Conservation (phyloP, 2,888 invertebrate genomes). For the Sacculina carcini region DNA sequence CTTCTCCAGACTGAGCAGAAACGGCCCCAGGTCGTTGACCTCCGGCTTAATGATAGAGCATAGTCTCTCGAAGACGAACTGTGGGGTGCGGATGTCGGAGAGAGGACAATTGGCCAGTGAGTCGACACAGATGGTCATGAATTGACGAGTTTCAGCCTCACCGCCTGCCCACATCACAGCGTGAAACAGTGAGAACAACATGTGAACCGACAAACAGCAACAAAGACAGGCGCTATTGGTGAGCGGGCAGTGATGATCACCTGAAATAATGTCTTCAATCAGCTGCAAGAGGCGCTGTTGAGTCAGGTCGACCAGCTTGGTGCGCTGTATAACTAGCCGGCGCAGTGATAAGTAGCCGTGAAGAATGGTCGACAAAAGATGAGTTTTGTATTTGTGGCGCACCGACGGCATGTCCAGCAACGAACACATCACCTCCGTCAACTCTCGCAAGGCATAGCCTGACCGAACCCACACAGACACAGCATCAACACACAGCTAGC, state of each 20-base stretch:
- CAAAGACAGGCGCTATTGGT: background rate
- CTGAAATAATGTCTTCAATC: constrained; percentile 82
- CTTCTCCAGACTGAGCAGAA: constrained; percentile 83
- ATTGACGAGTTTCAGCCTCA: constrained; percentile 80
- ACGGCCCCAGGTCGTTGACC: constrained; percentile 88
- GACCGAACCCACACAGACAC: constrained; percentile 6
- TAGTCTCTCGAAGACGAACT: constrained; percentile 86
- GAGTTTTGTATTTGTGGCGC: constrained; percentile 63
- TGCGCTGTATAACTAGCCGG: constrained; percentile 74
- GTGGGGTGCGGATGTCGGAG: constrained; percentile 81
- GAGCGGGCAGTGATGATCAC: constrained; percentile 21
- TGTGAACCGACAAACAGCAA: no score
- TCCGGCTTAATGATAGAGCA: constrained; percentile 94
- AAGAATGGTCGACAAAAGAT: constrained; percentile 62
- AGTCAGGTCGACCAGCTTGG: constrained; percentile 80
- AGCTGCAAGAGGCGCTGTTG: constrained; percentile 78
- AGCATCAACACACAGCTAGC: background rate
- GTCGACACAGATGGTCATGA: constrained; percentile 90
- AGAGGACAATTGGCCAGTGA: constrained; percentile 51
- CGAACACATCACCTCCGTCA: constrained; percentile 60
- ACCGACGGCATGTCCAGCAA: constrained; percentile 69
- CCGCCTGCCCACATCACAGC: constrained; percentile 47
- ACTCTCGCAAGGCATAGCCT: constrained; percentile 67
- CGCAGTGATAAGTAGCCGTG: constrained; percentile 78
- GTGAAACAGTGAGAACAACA: background rate